A percentile compares a stretch with the other conserved stretches of the same genome.
Conservation (phyloP, 2,113 vertebrate genomes). For the Myotis yumanensis region DNA sequence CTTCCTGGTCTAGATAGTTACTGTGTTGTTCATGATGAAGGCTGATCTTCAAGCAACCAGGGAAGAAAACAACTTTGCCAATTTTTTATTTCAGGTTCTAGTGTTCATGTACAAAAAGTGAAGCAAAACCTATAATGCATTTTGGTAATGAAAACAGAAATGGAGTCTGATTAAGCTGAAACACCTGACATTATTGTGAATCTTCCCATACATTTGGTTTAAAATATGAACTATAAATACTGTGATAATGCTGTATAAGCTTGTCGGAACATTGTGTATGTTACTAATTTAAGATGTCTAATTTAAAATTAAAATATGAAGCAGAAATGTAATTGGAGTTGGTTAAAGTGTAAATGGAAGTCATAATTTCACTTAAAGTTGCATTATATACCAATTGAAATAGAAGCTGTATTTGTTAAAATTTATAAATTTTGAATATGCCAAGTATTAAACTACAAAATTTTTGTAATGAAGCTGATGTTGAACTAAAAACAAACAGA, state of each 20-base stretch:
- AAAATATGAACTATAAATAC: neutral
- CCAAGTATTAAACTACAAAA: neutral
- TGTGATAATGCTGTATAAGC: neutral
- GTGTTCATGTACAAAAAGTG: neutral
- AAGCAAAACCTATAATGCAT: neutral
- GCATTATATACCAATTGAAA: neutral
- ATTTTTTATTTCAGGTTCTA: constrained; percentile 9
- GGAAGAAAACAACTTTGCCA: neutral
- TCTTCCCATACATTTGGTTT: neutral
- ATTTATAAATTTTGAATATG: constrained; percentile 10
- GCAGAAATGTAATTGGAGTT: neutral
- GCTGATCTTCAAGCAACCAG: neutral
- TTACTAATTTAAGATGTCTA: constrained; percentile 9
- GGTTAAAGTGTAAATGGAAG: neutral
- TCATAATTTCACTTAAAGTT: neutral
- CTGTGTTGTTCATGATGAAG: neutral
- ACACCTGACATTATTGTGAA: neutral
- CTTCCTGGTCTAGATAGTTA: neutral
- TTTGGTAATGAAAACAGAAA: constrained; percentile 13
- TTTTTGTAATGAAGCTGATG: neutral
- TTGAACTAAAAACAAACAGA: neutral
- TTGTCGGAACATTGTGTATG: neutral
- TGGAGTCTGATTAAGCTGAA: neutral
- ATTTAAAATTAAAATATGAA: constrained; percentile 23
- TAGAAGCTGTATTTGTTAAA: neutral